These are phyloP conservation scores for Leptinotarsa juncta DNA, from an alignment of 2,888 invertebrate species.

Conservation along the genomic window DNA sequence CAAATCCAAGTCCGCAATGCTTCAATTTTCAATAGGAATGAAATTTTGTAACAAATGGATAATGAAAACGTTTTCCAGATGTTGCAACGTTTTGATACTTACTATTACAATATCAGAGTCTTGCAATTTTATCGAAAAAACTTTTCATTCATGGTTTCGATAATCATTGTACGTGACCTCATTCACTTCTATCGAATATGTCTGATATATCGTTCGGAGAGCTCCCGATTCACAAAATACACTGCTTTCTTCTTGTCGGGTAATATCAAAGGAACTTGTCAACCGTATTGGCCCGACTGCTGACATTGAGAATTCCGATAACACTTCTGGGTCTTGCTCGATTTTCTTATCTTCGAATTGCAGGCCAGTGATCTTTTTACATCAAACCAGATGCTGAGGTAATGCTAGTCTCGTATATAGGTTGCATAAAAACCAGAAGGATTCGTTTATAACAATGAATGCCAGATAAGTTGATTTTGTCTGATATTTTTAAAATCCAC, in stretches of 20 bases:
- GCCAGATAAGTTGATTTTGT: not conserved
- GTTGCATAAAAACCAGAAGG: not conserved
- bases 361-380: not conserved
- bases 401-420: not conserved
- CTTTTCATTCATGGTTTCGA: no score
- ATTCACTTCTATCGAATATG: not conserved
- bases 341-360: not conserved
- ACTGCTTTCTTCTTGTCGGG: not conserved
- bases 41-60: no score
- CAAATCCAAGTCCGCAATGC: no score
- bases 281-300: not conserved
- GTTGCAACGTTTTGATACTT: no score
- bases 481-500: no score
- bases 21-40: no score
- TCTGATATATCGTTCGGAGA: constrained; percentile 73
- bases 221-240: constrained; percentile 66
- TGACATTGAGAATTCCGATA: constrained; percentile 5
- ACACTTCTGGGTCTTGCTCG: not conserved
- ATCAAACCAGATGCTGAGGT: not conserved
- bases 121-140: no score
- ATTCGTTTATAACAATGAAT: not conserved
- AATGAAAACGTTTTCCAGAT: no score
- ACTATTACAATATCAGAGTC: no score
- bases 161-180: no score
- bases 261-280: not conserved